These are phyloP conservation scores for Trichechus manatus DNA, from an alignment of 2,113 vertebrate genomes.

Conservation along the genomic window DNA sequence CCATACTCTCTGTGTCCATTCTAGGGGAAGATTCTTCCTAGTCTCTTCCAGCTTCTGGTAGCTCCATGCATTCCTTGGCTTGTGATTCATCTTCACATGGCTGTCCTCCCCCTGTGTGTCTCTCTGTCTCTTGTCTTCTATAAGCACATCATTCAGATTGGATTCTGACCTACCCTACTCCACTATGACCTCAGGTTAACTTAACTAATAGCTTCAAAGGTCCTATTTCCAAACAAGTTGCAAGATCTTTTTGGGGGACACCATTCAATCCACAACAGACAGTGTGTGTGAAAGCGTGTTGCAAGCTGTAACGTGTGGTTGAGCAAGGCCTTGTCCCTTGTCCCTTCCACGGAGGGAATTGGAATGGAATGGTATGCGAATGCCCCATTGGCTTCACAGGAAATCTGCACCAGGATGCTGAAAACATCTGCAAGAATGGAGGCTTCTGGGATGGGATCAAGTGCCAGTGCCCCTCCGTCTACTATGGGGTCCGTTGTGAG, in stretches of 20 bases:
- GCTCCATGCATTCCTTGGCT: neutral
- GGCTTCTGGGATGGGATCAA: neutral
- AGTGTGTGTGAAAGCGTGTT: neutral
- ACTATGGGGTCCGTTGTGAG: neutral
- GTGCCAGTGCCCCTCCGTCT: neutral
- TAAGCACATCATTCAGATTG: neutral
- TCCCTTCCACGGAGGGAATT: neutral
- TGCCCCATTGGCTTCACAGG: neutral
- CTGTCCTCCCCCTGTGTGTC: neutral
- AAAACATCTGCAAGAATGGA: accelerated
- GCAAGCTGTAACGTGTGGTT: neutral
- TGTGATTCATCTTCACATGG: neutral
- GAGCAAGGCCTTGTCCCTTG: neutral
- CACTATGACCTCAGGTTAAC: neutral
- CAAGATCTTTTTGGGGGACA: neutral
- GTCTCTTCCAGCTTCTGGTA: neutral
- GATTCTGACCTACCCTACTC: neutral
- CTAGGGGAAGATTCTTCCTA: neutral
- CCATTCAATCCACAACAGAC: neutral
- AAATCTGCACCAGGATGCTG: accelerated
- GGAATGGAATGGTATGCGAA: accelerated
- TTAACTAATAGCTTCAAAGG: neutral
- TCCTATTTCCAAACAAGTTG: neutral
- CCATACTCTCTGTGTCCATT: neutral
- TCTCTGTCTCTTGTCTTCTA: neutral